Evolutionary conservation across 2,888 invertebrate species (phyloP).

Genomic region (Tolmerus cingulatus): DNA sequence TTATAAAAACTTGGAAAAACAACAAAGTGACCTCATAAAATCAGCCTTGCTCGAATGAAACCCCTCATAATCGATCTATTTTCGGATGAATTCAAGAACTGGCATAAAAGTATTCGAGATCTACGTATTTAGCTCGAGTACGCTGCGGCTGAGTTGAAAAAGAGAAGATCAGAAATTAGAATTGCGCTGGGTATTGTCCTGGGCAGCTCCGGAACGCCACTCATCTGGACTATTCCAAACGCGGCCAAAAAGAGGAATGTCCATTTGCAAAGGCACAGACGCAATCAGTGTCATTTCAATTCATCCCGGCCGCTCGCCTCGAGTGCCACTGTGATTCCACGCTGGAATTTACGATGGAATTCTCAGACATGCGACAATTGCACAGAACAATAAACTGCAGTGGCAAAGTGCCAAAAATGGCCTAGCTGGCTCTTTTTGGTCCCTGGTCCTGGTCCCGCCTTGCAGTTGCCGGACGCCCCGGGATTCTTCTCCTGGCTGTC

Average conservation of each 20-base stretch:
- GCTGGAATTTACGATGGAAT: conserved; percentile 27
- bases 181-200: neutral
- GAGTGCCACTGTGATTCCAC: conserved; percentile 1
- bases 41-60: too few species aligned
- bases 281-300: conserved; percentile 16
- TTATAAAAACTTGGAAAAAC: too few species aligned
- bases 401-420: conserved; percentile 29
- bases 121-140: neutral
- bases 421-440: neutral
- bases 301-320: neutral
- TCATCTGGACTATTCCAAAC: neutral
- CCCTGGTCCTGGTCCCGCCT: too few species aligned
- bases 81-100: too few species aligned
- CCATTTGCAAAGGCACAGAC: neutral
- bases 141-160: neutral
- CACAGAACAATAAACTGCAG: conserved; percentile 22
- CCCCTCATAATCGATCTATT: too few species aligned
- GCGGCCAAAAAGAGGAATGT: neutral
- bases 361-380: conserved; percentile 24
- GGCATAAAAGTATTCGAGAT: too few species aligned
- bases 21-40: too few species aligned
- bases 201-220: neutral
- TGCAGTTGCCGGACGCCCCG: neutral
- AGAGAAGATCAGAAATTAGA: neutral
- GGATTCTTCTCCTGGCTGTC: neutral